These are phyloP conservation scores for western clawed frog (Xenopus tropicalis) DNA, from an alignment of 2,113 vertebrate species.

Conservation along the genomic window DNA sequence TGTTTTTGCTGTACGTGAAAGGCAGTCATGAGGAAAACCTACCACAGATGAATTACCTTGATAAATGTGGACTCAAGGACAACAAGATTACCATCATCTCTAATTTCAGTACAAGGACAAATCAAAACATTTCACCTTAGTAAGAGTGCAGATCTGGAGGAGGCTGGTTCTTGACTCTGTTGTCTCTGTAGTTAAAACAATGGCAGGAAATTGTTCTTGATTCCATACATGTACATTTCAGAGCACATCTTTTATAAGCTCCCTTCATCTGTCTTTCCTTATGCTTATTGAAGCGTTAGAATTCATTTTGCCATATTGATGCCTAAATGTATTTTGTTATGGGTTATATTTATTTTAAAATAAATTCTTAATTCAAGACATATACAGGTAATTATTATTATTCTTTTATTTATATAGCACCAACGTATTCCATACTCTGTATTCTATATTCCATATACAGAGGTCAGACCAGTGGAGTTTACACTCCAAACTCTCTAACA, in stretches of 20 bases:
- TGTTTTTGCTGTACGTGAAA: not conserved
- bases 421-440: no score
- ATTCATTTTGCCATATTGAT: no score
- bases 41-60: conserved; percentile 1
- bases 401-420: no score
- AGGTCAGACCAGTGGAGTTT: no score
- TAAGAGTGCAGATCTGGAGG: not conserved
- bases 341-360: not conserved
- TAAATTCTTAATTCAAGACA: not conserved
- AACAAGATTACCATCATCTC: conserved; percentile 2
- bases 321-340: not conserved
- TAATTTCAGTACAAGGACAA: conserved; percentile 3
- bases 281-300: no score
- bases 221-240: not conserved
- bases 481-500: no score
- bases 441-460: no score
- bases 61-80: not conserved
- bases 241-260: no score
- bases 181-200: not conserved
- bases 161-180: not conserved
- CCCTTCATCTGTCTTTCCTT: no score
- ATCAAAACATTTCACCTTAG: conserved; percentile 2
- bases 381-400: no score
- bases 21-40: not conserved
- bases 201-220: not conserved